A percentile compares a stretch with the other conserved stretches of the same genome.
phyloP scores from a whole-genome alignment of 2,113 vertebrate species.

The Psammodynastes pulverulentus region DNA sequence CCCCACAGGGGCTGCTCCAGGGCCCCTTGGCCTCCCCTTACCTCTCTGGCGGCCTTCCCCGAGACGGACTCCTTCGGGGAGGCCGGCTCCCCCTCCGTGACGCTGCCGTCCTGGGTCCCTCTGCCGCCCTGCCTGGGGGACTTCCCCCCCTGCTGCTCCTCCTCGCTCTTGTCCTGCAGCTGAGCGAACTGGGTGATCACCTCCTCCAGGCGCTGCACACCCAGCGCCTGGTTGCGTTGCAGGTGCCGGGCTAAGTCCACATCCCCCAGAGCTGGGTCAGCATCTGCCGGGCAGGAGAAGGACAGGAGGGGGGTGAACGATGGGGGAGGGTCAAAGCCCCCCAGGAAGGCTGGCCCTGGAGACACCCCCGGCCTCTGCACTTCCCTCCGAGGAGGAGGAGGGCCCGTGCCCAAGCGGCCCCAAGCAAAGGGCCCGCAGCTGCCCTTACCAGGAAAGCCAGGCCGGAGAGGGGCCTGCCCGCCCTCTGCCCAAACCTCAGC shows the following conservation, averaged over 20 bases:
- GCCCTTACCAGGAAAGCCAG: neutral
- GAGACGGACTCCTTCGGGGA: neutral
- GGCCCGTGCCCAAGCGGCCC: neutral
- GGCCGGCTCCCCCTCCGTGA: neutral
- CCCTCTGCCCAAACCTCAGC: neutral
- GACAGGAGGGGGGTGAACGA: neutral
- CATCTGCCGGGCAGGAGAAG: conserved; percentile 4
- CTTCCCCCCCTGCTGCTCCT: conserved; percentile 64
- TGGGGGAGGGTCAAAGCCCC: neutral
- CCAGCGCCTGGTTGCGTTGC: conserved; percentile 74
- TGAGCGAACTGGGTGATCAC: conserved; percentile 78
- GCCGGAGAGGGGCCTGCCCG: neutral
- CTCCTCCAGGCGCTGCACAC: conserved; percentile 74
- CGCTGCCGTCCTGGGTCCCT: too few species aligned
- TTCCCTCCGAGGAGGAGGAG: neutral
- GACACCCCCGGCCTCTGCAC: too few species aligned
- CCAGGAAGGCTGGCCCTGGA: neutral
- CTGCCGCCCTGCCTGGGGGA: neutral
- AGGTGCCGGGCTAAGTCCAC: conserved; percentile 66
- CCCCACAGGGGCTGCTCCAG: too few species aligned
- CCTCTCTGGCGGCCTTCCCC: neutral
- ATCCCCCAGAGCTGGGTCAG: conserved; percentile 79
- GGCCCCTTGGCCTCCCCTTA: neutral
- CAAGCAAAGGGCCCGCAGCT: neutral
- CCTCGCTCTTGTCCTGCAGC: conserved; percentile 78